phyloP scores from a whole-genome alignment of 2,888 invertebrate species.

The Cheilosia grossa region DNA sequence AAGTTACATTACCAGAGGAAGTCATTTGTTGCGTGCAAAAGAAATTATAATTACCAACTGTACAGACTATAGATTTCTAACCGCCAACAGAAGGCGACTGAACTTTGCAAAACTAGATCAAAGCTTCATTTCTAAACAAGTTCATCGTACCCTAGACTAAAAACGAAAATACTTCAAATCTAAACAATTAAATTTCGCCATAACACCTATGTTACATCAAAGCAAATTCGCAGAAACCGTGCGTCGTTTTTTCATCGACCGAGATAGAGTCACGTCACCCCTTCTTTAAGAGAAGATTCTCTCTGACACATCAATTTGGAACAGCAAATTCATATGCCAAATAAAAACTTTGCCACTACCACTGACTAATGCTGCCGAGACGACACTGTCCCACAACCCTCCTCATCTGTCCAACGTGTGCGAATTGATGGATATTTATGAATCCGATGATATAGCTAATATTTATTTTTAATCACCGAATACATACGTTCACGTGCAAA shows the following conservation, averaged over 20 bases:
- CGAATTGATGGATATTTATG: slow-evolving; percentile 63
- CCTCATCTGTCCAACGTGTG: neutral
- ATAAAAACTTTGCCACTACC: slow-evolving; percentile 7
- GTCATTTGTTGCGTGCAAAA: slow-evolving; percentile 47
- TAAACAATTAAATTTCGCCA: slow-evolving; percentile 42
- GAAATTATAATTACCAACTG: slow-evolving; percentile 20
- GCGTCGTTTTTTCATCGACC: neutral
- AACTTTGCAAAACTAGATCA: slow-evolving; percentile 1
- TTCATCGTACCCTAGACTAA: slow-evolving; percentile 31
- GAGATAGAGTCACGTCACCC: slow-evolving; percentile 41
- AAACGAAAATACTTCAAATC: slow-evolving; percentile 7
- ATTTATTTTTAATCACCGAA: slow-evolving; percentile 65
- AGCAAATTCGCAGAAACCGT: slow-evolving; percentile 8
- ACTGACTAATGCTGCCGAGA: slow-evolving; percentile 46
- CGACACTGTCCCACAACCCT: neutral
- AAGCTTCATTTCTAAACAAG: slow-evolving; percentile 6
- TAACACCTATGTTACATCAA: slow-evolving; percentile 30
- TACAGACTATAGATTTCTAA: neutral
- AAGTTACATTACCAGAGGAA: slow-evolving; percentile 39
- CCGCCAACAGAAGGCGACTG: slow-evolving; percentile 1
- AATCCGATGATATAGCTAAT: slow-evolving; percentile 63
- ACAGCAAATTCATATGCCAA: slow-evolving; percentile 30
- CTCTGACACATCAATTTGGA: slow-evolving; percentile 27
- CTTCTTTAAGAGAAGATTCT: slow-evolving; percentile 21
- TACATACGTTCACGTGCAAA: slow-evolving; percentile 37